Evolutionary conservation across 2,113 vertebrate species (phyloP), one percentile per base, ranked within the genome.

Genomic region (Ascaphus truei): DNA sequence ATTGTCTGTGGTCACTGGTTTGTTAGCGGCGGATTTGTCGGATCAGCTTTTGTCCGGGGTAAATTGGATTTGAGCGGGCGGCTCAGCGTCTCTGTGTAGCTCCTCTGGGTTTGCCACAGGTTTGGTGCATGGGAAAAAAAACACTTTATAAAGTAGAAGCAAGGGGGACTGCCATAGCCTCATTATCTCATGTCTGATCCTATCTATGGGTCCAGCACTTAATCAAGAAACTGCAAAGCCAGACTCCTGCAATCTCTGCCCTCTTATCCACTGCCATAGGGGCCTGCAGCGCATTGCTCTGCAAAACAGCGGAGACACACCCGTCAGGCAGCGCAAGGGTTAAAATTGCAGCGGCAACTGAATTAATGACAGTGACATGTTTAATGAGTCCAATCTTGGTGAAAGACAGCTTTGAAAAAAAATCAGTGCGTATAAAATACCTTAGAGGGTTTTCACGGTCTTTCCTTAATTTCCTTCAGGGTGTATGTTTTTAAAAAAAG

Each of bases 51-150:
- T 96, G 93, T 96, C 89, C 58, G 51, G 77, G 78, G 81, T 88
- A 93, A 96, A 95, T 92, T 89, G 93, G 93, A 92, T 92, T 86
- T 89, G 93, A 94, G 89, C 90, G 91, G 89, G 86, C 84, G 89
- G 91, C 92, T 92, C 89, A 85, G 84, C 81, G 79, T 83, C 91
- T 92, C 93, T 92, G 92, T 89, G 90, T 84, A 80, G 84, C 86
- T 92, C n/a, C 88, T 93, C 90, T 87, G 86, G 84, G 83, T 86
- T 91, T 92, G 92, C 90, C 90, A 93, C 92, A 91, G 92, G 80
- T 89, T 88, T 78, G 76, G 83, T 88, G 90, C 89, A 88, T 92
- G 91, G 92, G 91, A 92, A 91, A 90, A 87, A 91, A 89, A 86
- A 87, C 90, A 89, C 83, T 83, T 76, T n/a, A 27, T 45, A 66